phyloP scores from a whole-genome alignment of 2,113 vertebrate species.

The Lates calcarifer region DNA sequence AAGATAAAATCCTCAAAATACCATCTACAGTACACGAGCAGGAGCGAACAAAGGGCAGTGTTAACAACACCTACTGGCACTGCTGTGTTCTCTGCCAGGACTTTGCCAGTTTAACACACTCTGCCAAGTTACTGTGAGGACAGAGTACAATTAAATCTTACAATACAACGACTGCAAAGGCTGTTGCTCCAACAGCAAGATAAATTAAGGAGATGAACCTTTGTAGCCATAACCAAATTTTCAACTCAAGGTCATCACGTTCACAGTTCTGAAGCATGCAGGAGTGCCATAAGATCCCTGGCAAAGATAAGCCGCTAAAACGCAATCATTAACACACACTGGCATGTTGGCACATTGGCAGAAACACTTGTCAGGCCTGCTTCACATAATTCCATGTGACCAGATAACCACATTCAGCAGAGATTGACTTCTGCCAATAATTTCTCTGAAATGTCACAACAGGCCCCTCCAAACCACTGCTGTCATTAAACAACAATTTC shows the following conservation, averaged over 20 bases:
- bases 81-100: constrained; percentile 24
- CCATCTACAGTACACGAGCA: constrained; percentile 37
- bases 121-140: constrained; percentile 25
- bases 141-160: constrained; percentile 43
- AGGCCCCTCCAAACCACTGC: background rate
- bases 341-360: background rate
- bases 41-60: constrained; percentile 58
- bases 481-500: background rate
- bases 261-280: background rate
- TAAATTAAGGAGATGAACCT: constrained; percentile 10
- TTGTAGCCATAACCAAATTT: constrained; percentile 17
- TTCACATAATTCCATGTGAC: constrained; percentile 24
- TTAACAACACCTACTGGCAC: constrained; percentile 52
- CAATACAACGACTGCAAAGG: constrained; percentile 13
- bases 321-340: constrained; percentile 17
- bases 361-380: constrained; percentile 54
- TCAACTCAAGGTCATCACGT: background rate
- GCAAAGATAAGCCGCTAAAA: constrained; percentile 37
- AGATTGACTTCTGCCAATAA: constrained; percentile 2
- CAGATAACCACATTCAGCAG: constrained; percentile 7
- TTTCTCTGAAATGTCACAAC: background rate
- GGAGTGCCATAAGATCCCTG: constrained; percentile 14
- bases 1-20: constrained; percentile 63
- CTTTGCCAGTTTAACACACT: constrained; percentile 22
- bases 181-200: background rate